phyloP scores from a whole-genome alignment of 2,113 vertebrate species.

The Raja brachyura region DNA sequence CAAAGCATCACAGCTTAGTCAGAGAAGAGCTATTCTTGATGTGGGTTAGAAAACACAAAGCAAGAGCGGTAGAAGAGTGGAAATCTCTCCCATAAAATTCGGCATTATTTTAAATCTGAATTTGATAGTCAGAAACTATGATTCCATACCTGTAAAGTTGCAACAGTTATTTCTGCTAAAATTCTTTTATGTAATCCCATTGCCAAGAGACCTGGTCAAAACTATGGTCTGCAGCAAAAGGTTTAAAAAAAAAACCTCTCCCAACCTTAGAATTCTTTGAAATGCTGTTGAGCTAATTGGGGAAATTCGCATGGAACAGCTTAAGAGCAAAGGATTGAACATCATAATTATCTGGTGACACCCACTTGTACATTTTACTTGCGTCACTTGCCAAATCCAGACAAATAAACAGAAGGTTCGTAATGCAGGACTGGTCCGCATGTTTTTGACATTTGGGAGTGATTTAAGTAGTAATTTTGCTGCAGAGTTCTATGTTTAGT shows the following conservation, averaged over 20 bases:
- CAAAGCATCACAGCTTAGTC: no score
- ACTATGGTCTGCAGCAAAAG: no score
- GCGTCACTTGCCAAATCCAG: conserved; percentile 1
- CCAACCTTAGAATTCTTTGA: no score
- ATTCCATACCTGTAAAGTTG: background rate
- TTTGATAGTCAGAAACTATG: no score
- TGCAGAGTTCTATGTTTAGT: background rate
- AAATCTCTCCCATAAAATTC: no score
- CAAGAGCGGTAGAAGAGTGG: no score
- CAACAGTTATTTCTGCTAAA: background rate
- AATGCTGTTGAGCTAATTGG: no score
- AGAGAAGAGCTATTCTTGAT: no score
- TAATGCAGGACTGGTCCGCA: background rate
- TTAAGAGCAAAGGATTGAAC: background rate
- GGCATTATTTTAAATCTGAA: no score
- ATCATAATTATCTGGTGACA: background rate
- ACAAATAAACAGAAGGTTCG: background rate
- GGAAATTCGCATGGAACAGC: no score
- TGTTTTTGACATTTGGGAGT: conserved; percentile 20
- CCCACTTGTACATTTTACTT: background rate
- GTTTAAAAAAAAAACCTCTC: no score
- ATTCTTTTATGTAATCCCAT: background rate
- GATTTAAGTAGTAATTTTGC: background rate
- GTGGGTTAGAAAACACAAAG: no score
- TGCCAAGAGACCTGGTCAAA: background rate